Evolutionary conservation across 2,888 invertebrate species (phyloP), one percentile per base, ranked within the genome.

Genomic region (Acrocera orbiculus): DNA sequence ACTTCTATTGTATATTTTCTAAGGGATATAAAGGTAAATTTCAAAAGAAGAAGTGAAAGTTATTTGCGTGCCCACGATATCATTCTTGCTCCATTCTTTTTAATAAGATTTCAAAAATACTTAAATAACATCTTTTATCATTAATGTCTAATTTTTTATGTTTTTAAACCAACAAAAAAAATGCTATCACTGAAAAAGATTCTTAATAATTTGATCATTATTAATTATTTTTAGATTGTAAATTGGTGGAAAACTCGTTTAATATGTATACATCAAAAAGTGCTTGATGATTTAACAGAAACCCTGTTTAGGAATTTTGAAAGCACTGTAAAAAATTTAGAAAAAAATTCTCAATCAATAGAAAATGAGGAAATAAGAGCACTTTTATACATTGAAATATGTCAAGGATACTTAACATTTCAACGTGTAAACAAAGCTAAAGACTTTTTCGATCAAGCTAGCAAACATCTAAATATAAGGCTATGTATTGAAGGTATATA

Each of bases 231-330:
- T 9, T 20, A 54, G 51, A 35, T 52, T 2, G 39, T 52, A 0
- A 45, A 42, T 13, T 54, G 56, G 78, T 86, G 86, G 90, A 59
- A 68, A 42, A 64, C 87, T 48, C 68, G 90, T 45, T 63, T 71
- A 34, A 64, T 79, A 44, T 67, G 72, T 29, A 54, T 78, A 7
- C 85, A 87, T 51, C 89, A 90, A 52, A 65, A 69, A 44, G 58
- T 76, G 20, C 52, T 90, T 10, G 81, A 85, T 45, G 86, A 87
- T 45, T 63, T 70, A 39, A 76, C 81, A 25, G 72, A 70, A 4
- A 59, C 66, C n/a, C 48, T 85, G 2, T 72, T n/a, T n/a, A n/a
- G n/a, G n/a, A n/a, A n/a, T n/a, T n/a, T n/a, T n/a, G n/a, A n/a
- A n/a, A n/a, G n/a, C 34, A 20, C 35, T 4, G 36, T 39, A 2